Base-by-base conservation (phyloP, 2,113 vertebrate species). In the Marcusenius ussheri region DNA sequence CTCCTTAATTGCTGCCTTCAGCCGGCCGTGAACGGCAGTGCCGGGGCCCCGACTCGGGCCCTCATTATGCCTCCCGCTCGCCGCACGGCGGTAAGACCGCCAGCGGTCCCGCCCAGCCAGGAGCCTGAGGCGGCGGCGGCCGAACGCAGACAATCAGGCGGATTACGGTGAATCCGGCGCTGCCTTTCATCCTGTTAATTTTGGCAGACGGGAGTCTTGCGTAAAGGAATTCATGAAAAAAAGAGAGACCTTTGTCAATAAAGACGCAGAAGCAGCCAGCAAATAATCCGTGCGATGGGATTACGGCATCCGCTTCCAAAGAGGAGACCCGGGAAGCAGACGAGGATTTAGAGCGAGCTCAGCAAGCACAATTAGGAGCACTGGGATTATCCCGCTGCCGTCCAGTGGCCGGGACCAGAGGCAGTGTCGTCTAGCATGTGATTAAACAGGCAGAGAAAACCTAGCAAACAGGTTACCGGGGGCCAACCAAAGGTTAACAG, bases 1-100 rank as follows among this genome's bases (percentile, higher is more conserved):
- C 90, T 90, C 91, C 93, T 93, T 96, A 96, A 96, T 96, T 96
- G 95, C 94, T 95, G 93, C 92, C 95, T 95, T 95, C 95, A 95
- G 93, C 95, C 95, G 94, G 94, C 94, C 94, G 95, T 95, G 95
- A 96, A 95, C 94, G 94, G 93, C 93, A 84, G 42, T 46, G 94
- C 93, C 94, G 95, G 95, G 95, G 95, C 95, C 94, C 5, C 93
- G 92, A 94, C 93, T 93, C 66, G 31, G 88, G 66, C 80, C 90
- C 93, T 94, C 92, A 94, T 94, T 94, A 94, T 62, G 24, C 56
- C 9, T 62, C 56, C 56, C 42, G 24, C 50, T 7, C 83, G 15
- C 56, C 42, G n/a, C n/a, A 11, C 7, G 31, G 77, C 58, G n/a
- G 77, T n/a, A 45, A 50, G 51, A 74, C 24, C 39, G 21, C 51